phyloP scores from a whole-genome alignment of 1,140 invertebrate species.

The Drosophila prosaltans region DNA sequence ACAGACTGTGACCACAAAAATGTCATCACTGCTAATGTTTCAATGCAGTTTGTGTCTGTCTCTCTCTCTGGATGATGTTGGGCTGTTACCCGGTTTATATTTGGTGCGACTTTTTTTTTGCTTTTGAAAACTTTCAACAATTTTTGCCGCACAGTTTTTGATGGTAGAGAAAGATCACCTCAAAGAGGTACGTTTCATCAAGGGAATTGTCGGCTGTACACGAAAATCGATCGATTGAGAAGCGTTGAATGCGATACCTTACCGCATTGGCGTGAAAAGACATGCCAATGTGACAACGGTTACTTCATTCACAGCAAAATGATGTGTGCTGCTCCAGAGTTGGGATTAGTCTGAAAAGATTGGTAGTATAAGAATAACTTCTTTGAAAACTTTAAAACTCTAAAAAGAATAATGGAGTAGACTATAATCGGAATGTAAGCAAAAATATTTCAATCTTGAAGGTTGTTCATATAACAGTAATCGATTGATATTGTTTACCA shows the following conservation, averaged over 20 bases:
- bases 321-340: not conserved
- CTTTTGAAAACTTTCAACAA: conserved; percentile 64
- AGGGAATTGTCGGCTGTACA: conserved; percentile 55
- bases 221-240: conserved; percentile 12
- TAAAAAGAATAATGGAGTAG: too few relatives aligned
- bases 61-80: too few relatives aligned
- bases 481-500: too few relatives aligned
- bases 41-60: conserved; percentile 65
- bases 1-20: conserved; percentile 71
- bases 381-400: too few relatives aligned
- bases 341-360: conserved; percentile 1
- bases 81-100: conserved; percentile 30
- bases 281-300: conserved; percentile 63
- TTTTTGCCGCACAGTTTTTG: conserved; percentile 52
- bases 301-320: conserved; percentile 10
- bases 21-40: conserved; percentile 83
- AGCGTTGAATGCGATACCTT: conserved; percentile 83
- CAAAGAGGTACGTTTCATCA: conserved; percentile 15
- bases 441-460: too few relatives aligned
- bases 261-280: conserved; percentile 61
- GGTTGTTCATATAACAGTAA: too few relatives aligned
- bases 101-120: conserved; percentile 27
- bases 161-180: conserved; percentile 19
- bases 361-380: too few relatives aligned
- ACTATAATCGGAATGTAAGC: too few relatives aligned